Percentiles rank a stretch among this genome's conserved stretches.
phyloP scores from a whole-genome alignment of 2,888 invertebrate genomes.

The Anorthoa munda region DNA sequence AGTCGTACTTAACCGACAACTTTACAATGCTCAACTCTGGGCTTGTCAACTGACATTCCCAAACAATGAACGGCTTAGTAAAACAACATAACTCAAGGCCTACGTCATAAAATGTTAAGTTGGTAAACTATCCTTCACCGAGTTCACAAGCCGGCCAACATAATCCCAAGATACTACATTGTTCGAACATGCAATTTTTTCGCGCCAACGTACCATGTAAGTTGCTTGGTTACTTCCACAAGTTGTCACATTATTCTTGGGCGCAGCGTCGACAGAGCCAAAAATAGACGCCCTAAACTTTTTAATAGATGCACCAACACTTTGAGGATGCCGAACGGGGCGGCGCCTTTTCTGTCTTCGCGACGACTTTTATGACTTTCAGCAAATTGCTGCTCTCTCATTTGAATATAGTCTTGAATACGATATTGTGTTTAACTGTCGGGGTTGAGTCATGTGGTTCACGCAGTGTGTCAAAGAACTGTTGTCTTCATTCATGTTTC shows the following conservation, averaged over 20 bases:
- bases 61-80: not conserved
- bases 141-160: constrained; percentile 7
- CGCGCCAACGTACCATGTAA: constrained; percentile 66
- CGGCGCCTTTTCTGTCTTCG: constrained; percentile 82
- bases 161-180: constrained; percentile 36
- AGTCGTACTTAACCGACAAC: not conserved
- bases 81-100: constrained; percentile 33
- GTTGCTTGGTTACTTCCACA: constrained; percentile 73
- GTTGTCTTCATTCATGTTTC: constrained; percentile 45
- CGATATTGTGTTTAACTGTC: constrained; percentile 61
- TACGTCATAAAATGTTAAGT: constrained; percentile 9
- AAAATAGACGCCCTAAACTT: constrained; percentile 88
- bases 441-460: constrained; percentile 52
- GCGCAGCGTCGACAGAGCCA: constrained; percentile 77
- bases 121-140: constrained; percentile 5
- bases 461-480: constrained; percentile 52
- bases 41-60: constrained; percentile 9
- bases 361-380: constrained; percentile 87
- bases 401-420: constrained; percentile 77
- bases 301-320: constrained; percentile 84
- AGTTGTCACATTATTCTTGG: constrained; percentile 83
- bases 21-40: not conserved
- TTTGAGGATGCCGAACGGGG: constrained; percentile 71
- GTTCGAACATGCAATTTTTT: constrained; percentile 64
- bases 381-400: constrained; percentile 85